Evolutionary conservation across 1,140 invertebrate genomes (phyloP), one percentile per base, ranked within the genome.

Genomic region (Tetramorium simillimum): DNA sequence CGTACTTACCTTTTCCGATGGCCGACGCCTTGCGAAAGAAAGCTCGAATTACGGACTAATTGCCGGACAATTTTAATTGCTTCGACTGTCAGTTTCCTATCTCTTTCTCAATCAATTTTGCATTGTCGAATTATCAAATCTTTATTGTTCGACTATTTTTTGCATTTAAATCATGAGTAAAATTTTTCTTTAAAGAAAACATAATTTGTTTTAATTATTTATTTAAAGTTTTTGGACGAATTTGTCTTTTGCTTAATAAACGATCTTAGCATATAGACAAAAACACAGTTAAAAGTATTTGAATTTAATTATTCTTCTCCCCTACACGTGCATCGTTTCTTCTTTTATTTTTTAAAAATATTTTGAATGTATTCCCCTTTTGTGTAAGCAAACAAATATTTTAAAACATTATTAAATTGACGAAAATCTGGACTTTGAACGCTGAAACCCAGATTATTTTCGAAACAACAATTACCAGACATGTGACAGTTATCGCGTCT

Each of bases 1-100:
- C 73, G 65, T 60, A 46, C 88, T 67, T 82, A 37, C 60, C 80
- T 86, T 87, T 89, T 78, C 58, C 65, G 76, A 86, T 82, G 58
- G 12, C 5, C 24, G 67, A 33, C 40, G 18, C 24, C 78, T 81
- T 10, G 37, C 40, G 21, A 58, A 58, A n/a, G 77, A 53, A 56
- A 56, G 18, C 51, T 60, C 80, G 43, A 33, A 21, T 62, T 75
- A 58, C 16, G n/a, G 63, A 65, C 37, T 60, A 60, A 82, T 73
- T 58, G 0, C 16, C 53, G 7, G 1, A 12, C 10, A 28, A 28
- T 73, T 72, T 82, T 33, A 43, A 73, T 73, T 49, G 24, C 24
- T 72, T 21, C n/a, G 14, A 28, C n/a, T 24, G 12, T 21, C n/a
- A 3, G 33, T n/a, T 4, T 78, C 7, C 5, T 10, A 7, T 14